phyloP scores from a whole-genome alignment of 2,113 vertebrate genomes.

The Gulo gulo region DNA sequence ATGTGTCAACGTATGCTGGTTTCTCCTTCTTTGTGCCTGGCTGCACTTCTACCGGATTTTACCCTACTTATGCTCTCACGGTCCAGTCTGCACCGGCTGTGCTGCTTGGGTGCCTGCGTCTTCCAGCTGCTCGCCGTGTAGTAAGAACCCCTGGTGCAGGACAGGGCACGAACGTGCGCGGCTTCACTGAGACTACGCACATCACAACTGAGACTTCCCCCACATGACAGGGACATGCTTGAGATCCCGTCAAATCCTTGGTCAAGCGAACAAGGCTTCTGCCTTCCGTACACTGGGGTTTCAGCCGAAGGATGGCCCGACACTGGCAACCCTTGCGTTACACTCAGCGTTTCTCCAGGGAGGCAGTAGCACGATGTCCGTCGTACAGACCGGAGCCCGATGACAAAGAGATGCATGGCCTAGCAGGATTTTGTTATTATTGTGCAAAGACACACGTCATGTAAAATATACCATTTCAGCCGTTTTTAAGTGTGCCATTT shows the following conservation, averaged over 20 bases:
- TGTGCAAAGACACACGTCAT: too few species aligned
- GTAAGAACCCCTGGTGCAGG: not conserved
- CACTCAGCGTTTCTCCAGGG: accelerated
- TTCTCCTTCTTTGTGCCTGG: not conserved
- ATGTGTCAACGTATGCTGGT: not conserved
- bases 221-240: accelerated
- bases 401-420: not conserved
- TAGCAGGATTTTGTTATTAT: not conserved
- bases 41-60: too few species aligned
- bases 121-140: not conserved
- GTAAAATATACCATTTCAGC: not conserved
- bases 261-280: too few species aligned
- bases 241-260: too few species aligned
- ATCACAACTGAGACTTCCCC: accelerated
- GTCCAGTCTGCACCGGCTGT: not conserved
- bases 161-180: not conserved
- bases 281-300: accelerated
- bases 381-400: not conserved
- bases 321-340: accelerated
- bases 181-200: too few species aligned
- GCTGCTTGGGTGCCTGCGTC: accelerated
- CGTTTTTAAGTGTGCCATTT: not conserved
- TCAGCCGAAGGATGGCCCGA: accelerated
- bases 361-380: too few species aligned
- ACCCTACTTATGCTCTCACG: not conserved